Conservation (phyloP, 1,140 invertebrate species). For the Diploscapter pachys region DNA sequence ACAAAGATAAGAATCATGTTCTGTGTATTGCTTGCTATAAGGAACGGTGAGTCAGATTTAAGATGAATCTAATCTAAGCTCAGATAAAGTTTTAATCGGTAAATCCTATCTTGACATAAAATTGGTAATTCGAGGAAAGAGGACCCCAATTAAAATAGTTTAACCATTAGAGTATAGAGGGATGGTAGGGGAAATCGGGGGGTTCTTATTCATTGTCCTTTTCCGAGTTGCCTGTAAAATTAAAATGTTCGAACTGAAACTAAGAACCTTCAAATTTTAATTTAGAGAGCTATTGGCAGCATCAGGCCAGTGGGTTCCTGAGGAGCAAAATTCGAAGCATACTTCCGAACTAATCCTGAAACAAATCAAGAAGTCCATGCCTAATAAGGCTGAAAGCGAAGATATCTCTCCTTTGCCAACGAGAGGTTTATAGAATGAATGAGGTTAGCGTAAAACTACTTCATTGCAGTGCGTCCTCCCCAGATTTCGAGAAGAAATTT, state of each 20-base stretch:
- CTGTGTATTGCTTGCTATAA: slow-evolving; percentile 4
- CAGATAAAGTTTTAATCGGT: too few relatives aligned
- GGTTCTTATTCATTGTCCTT: too few relatives aligned
- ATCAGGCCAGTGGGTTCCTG: neutral
- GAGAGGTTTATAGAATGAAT: neutral
- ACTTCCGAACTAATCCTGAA: slow-evolving; percentile 1
- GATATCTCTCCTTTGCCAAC: too few relatives aligned
- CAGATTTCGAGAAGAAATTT: slow-evolving; percentile 4
- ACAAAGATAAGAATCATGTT: neutral
- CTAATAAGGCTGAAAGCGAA: neutral
- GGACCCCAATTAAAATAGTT: too few relatives aligned
- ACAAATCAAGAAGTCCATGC: slow-evolving; percentile 4
- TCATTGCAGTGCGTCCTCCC: neutral
- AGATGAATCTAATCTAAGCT: too few relatives aligned
- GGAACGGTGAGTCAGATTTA: neutral
- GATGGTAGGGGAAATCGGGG: too few relatives aligned
- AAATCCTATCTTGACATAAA: too few relatives aligned
- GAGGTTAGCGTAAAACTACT: neutral
- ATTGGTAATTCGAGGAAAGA: too few relatives aligned
- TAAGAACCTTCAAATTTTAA: too few relatives aligned
- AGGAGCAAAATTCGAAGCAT: neutral
- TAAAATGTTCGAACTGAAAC: too few relatives aligned
- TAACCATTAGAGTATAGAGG: too few relatives aligned
- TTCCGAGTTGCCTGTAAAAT: too few relatives aligned
- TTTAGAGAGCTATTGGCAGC: slow-evolving; percentile 16